Percentiles rank a stretch among this genome's conserved stretches.
These are phyloP conservation scores for Quadriops clusia DNA, from an alignment of 2,888 invertebrate species.

Conservation along the genomic window DNA sequence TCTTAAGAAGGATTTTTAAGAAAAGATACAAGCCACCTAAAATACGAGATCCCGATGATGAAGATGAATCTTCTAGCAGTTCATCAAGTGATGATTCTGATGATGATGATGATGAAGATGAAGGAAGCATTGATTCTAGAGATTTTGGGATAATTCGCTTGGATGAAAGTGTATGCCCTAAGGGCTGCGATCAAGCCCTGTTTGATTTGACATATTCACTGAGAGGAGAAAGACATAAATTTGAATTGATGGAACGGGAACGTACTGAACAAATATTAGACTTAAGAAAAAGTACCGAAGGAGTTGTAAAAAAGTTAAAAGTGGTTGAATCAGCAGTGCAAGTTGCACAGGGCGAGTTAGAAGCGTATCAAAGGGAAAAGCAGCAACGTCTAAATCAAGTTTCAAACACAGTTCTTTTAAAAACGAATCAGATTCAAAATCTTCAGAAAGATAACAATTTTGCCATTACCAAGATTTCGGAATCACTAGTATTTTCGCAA, in stretches of 20 bases:
- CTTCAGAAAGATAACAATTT: constrained; percentile 36
- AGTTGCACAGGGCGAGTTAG: constrained; percentile 45
- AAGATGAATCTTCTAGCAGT: constrained; percentile 21
- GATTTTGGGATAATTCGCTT: constrained; percentile 54
- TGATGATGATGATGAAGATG: constrained; percentile 44
- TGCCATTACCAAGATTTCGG: too few species aligned
- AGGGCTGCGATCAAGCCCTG: constrained; percentile 54
- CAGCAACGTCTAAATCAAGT: constrained; percentile 71
- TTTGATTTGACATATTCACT: constrained; percentile 55
- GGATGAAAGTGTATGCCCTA: constrained; percentile 61
- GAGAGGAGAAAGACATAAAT: constrained; percentile 43
- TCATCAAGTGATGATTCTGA: constrained; percentile 42
- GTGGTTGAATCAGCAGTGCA: constrained; percentile 44
- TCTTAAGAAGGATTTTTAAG: constrained; percentile 67
- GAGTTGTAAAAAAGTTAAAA: constrained; percentile 10
- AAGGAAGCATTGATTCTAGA: constrained; percentile 48
- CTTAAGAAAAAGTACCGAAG: constrained; percentile 8
- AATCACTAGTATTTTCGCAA: constrained; percentile 54
- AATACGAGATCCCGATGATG: constrained; percentile 41
- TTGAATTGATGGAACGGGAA: constrained; percentile 43
- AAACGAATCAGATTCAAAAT: constrained; percentile 56
- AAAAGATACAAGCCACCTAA: constrained; percentile 69
- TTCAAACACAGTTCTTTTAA: constrained; percentile 53
- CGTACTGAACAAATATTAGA: constrained; percentile 19
- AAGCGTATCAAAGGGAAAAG: constrained; percentile 55